Base-by-base conservation (phyloP, 2,797 vertebrate genomes). In the Anableps anableps region DNA sequence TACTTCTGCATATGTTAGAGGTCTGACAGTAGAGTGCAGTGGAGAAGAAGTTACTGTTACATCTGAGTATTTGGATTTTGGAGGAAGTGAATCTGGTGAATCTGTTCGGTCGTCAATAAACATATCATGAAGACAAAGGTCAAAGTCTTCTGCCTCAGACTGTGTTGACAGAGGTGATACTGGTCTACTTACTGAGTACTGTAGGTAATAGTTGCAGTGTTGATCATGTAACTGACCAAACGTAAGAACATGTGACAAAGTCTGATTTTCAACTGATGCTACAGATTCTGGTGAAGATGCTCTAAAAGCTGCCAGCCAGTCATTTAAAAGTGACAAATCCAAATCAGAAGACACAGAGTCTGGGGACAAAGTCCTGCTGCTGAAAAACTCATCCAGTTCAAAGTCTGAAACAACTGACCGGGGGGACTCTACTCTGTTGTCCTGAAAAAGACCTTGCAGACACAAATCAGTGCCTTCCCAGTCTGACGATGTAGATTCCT, bases 391-490 rank as follows among this genome's bases (percentile, higher is more conserved):
- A 51, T 50, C 48, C 48, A 50, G 48, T 50, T 50, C 48, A 50
- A 50, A 5, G 48, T 50, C 48, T 21, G 48, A 50, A 13, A 50
- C 48, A 50, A 50, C 19, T 43, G 48, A 55, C 2, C 23, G 53
- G 9, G 53, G 26, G 8, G 53, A 55, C 3, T 55, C 53, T 55
- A 5, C 21, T 55, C 53, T 26, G 53, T n/a, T 55, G 7, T 55
- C 53, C 9, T 55, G 6, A 55, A n/a, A 55, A 55, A 55, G 23
- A 23, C 23, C 38, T 19, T 72, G 80, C 1, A 88, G 48, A 76
- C 41, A 80, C n/a, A 85, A 72, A 75, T 86, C 75, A 31, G 74
- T 73, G 7, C 51, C 75, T 11, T 89, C 90, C 88, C 90, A 89
- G 41, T 92, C 86, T 0, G 85, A 89, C 23, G 47, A 62, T 17